Base-by-base conservation (phyloP, 2,113 vertebrate species). In the Psittacus erithacus region DNA sequence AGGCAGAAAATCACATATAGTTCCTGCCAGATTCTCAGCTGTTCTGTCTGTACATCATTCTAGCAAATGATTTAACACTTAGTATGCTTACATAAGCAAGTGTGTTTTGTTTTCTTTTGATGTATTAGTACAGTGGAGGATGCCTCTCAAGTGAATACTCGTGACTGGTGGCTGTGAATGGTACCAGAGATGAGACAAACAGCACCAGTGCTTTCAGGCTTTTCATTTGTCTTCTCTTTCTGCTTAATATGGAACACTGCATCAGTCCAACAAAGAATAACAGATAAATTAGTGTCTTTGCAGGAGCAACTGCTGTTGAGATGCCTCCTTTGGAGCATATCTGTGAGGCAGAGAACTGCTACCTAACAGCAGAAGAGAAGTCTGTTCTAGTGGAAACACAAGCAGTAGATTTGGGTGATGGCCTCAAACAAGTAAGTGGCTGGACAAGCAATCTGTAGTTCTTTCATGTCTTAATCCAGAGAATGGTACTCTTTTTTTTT, bases 391-490 rank as follows among this genome's bases (percentile, higher is more conserved):
- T 65, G 44, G 95, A 95, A 71, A 44, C 50, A 47, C 64, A 76
- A 62, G 52, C 57, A 35, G 73, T 63, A 55, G 67, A 60, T 74
- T 29, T 62, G 41, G 9, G 33, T 55, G 90, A 87, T 77, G 88
- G 78, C 49, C 27, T 97, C 68, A 94, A 96, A 82, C 91, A 96
- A 90, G 98, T 98, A 76, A 96, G 96, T 79, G 27, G 20, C 25
- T 86, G 64, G 75, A 64, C 10, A 18, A 68, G 50, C 1, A 0
- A 17, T 44, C 35, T 62, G 19, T 57, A 43, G 38, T 10, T 67
- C 55, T 76, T 73, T 69, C 1, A 0, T 39, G 13, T 38, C 3
- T 1, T 65, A 20, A 23, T 78, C 41, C 6, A 17, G 19, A 29
- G 7, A 7, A 3, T 38, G 24, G 31, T 44, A 6, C 5, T 57